Evolutionary conservation across 2,113 vertebrate genomes (phyloP), one percentile per base, ranked within the genome.

Genomic region (Toxostoma redivivum): DNA sequence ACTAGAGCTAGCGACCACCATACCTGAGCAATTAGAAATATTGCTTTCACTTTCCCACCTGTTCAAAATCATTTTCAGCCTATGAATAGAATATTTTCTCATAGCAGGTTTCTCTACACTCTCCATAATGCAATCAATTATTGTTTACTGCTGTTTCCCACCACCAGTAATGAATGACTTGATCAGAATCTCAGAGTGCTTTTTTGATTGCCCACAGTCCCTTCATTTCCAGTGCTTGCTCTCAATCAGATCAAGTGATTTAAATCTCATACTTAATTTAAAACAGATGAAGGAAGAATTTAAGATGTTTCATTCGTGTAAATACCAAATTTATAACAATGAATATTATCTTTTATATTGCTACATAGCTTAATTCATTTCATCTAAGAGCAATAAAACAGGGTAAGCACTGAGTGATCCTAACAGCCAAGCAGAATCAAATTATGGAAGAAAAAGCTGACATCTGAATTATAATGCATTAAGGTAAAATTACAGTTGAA

Each of bases 191-290:
- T 83, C 45, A 23, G 77, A 50, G 50, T 86, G 76, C 40, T 88
- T 92, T 89, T 86, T 24, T 78, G 82, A 92, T 81, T 91, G 90
- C 72, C 69, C 80, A 62, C 40, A 78, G 53, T 45, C 61, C 42
- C 64, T 86, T 92, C 57, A 81, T 72, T 96, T 92, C 79, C 76
- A 88, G 48, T 4, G 37, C 76, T 50, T 67, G 71, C 56, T 78
- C 82, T 96, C 88, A 94, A 94, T 88, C 92, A 97, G 72, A 83
- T 56, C 44, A 45, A 94, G 82, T 64, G 56, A 93, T 92, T 96
- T 88, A 81, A 92, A 96, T 91, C 94, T 96, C 82, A 79, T 79
- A 94, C 54, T 92, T 96, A 90, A 96, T 97, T 92, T 96, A 95
- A 86, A 96, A 90, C 72, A 84, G 93, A 94, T 94, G 82, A 95